Conservation (phyloP, 2,797 vertebrate species). For the Huso huso region DNA sequence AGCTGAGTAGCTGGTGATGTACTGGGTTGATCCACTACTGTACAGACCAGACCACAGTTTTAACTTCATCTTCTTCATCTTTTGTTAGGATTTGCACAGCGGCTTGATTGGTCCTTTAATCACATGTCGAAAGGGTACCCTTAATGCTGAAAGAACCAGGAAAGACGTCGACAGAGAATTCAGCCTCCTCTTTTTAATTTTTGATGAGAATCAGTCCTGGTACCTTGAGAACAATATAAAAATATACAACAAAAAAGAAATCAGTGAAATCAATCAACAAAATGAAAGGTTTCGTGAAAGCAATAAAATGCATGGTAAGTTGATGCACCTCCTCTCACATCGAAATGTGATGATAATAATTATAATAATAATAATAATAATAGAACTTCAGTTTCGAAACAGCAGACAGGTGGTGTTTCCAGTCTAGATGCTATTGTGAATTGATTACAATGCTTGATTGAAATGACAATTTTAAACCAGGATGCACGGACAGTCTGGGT, state of each 20-base stretch:
- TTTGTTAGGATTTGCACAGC: conserved; percentile 51
- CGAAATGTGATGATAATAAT: too few relatives aligned
- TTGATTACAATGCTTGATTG: too few relatives aligned
- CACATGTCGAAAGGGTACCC: conserved; percentile 45
- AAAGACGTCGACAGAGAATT: conserved; percentile 51
- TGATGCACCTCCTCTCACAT: background rate
- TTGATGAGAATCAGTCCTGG: conserved; percentile 66
- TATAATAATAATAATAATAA: too few relatives aligned
- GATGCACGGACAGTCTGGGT: too few relatives aligned
- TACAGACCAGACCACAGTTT: too few relatives aligned
- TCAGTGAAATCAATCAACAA: conserved; percentile 24
- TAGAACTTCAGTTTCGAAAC: too few relatives aligned
- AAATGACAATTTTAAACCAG: too few relatives aligned
- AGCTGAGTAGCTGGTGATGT: too few relatives aligned
- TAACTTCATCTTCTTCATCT: too few relatives aligned
- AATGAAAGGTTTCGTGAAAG: conserved; percentile 55
- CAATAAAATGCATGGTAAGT: conserved; percentile 64
- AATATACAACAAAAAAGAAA: conserved; percentile 13
- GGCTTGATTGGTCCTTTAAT: conserved; percentile 54
- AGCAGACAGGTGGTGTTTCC: too few relatives aligned
- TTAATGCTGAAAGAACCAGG: conserved; percentile 33
- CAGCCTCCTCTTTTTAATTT: conserved; percentile 58
- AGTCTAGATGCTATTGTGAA: too few relatives aligned
- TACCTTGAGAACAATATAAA: conserved; percentile 57
- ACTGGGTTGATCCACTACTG: too few relatives aligned